Percentiles rank a stretch among this genome's conserved stretches.
Evolutionary conservation across 2,113 vertebrate species (phyloP).

Genomic region (Rhegmatorhina hoffmannsi): DNA sequence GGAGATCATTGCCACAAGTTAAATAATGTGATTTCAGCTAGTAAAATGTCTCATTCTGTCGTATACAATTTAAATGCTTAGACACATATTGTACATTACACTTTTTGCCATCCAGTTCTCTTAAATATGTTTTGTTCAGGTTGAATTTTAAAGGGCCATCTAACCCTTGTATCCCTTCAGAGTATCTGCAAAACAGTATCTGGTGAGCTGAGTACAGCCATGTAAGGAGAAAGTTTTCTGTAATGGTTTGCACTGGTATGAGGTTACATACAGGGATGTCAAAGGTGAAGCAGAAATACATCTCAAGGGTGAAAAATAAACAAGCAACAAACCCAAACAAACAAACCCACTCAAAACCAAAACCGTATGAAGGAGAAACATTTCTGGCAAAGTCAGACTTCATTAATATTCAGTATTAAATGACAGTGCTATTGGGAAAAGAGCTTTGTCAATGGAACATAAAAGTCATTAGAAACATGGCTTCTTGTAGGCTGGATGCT

Average conservation of each 20-base stretch:
- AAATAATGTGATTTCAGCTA: constrained; percentile 37
- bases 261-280: neutral
- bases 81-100: neutral
- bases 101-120: neutral
- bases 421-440: neutral
- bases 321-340: neutral
- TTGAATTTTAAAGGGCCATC: neutral
- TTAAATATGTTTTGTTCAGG: neutral
- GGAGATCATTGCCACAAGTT: constrained; percentile 32
- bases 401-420: neutral
- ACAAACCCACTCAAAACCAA: neutral
- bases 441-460: neutral
- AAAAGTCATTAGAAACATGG: neutral
- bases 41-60: constrained; percentile 38
- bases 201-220: neutral
- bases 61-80: neutral
- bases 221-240: neutral
- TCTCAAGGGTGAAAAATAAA: neutral
- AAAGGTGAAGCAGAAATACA: neutral
- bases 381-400: neutral
- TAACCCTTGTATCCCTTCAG: neutral
- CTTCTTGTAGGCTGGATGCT: neutral
- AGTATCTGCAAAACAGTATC: neutral
- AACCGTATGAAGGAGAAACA: neutral
- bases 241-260: neutral